Conservation (phyloP, 2,888 invertebrate species). For the Calliopum simillimum region DNA sequence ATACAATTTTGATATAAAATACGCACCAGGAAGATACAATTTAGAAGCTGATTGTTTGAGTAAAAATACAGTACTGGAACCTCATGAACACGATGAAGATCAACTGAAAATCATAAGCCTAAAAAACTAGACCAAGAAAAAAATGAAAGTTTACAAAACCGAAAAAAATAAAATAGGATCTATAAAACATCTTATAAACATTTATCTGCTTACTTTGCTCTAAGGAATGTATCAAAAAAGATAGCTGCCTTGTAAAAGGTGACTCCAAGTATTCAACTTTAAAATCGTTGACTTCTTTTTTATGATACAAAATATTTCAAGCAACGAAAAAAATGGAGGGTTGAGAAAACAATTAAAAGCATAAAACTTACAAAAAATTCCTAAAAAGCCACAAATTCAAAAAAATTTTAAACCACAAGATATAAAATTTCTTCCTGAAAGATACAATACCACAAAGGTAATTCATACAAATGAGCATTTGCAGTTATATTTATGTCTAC, state of each 20-base stretch:
- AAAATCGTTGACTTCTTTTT: too few relatives aligned
- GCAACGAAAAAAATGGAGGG: slow-evolving; percentile 4
- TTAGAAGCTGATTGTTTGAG: slow-evolving; percentile 39
- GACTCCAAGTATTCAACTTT: too few relatives aligned
- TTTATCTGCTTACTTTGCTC: too few relatives aligned
- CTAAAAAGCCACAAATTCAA: neutral
- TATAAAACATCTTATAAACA: too few relatives aligned
- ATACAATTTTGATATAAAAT: slow-evolving; percentile 39
- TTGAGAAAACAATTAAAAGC: slow-evolving; percentile 5
- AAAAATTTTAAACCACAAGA: neutral
- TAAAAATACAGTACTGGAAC: slow-evolving; percentile 40
- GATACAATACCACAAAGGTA: slow-evolving; percentile 1
- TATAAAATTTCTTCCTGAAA: neutral
- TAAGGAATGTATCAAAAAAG: too few relatives aligned
- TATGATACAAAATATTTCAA: too few relatives aligned
- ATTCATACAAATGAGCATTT: neutral
- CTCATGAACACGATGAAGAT: slow-evolving; percentile 33
- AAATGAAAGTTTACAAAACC: neutral
- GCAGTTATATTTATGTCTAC: neutral
- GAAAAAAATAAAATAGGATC: too few relatives aligned
- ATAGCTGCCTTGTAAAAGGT: too few relatives aligned
- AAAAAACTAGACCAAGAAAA: neutral
- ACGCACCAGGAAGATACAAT: slow-evolving; percentile 38
- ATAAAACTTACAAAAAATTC: neutral
- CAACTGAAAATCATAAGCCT: too few relatives aligned